phyloP scores from a whole-genome alignment of 2,113 vertebrate genomes.

The rat (Rattus norvegicus) region GRCr8 NC_086021.1:146527501-146528000 shows the following conservation, averaged over 20 bases:
- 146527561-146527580: neutral
- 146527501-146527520: neutral
- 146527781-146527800: neutral
- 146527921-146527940: neutral
- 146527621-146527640: neutral
- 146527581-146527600: neutral
- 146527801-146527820: neutral
- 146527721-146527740: neutral
- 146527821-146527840: neutral
- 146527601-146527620: neutral
- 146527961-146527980: neutral
- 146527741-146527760: neutral
- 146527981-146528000: neutral
- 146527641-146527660: neutral
- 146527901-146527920: conserved; percentile 1
- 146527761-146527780: too few species aligned
- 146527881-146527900: neutral
- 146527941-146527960: neutral
- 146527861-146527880: neutral
- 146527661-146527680: neutral
- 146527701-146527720: neutral
- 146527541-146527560: neutral
- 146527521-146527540: neutral
- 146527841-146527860: neutral
- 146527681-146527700: neutral